These are phyloP conservation scores for Furcifer pardalis DNA, from an alignment of 2,797 vertebrate species.

Conservation along the genomic window DNA sequence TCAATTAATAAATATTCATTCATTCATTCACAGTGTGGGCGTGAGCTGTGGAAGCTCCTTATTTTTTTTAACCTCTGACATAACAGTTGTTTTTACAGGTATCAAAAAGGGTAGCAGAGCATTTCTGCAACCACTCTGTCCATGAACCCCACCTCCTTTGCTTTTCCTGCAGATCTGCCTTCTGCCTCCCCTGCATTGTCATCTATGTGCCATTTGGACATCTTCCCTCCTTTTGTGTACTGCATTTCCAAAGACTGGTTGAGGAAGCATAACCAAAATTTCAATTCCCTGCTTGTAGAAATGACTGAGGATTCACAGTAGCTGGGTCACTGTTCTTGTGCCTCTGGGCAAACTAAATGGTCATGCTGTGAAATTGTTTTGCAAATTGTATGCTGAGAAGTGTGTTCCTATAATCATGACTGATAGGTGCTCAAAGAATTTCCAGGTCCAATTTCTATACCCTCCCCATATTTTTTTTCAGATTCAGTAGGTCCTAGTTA, in stretches of 20 bases:
- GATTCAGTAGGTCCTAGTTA: background rate
- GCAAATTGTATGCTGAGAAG: background rate
- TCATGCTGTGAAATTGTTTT: background rate
- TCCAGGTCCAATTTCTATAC: background rate
- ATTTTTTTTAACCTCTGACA: background rate
- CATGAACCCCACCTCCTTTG: too few species aligned
- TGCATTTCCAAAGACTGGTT: too few species aligned
- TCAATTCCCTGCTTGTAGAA: background rate
- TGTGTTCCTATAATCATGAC: background rate
- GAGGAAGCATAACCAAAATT: too few species aligned
- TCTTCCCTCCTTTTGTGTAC: background rate
- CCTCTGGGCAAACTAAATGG: background rate
- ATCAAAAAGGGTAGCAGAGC: background rate
- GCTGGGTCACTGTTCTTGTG: background rate
- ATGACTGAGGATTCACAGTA: background rate
- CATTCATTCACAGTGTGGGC: background rate
- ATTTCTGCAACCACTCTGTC: too few species aligned
- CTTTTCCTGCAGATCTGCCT: too few species aligned
- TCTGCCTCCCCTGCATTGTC: background rate
- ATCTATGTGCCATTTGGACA: background rate
- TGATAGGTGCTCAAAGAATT: background rate
- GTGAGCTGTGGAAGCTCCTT: too few species aligned
- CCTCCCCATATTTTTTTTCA: background rate
- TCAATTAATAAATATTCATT: too few species aligned
- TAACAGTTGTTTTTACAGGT: background rate